A percentile compares a stretch with the other conserved stretches of the same genome.
These are phyloP conservation scores for Myathropa florea DNA, from an alignment of 2,888 invertebrate genomes.

Conservation along the genomic window DNA sequence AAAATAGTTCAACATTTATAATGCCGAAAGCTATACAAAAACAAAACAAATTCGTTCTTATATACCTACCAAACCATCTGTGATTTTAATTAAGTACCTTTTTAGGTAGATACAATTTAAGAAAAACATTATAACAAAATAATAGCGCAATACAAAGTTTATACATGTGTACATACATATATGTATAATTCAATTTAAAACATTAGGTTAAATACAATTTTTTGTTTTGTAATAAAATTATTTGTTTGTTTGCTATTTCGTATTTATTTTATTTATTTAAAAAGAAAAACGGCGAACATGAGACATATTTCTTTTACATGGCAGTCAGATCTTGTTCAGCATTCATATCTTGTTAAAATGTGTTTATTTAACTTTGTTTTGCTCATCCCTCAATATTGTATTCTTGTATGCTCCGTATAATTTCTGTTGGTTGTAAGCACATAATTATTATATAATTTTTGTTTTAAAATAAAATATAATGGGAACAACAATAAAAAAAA, in stretches of 20 bases:
- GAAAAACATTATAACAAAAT: conserved; percentile 52
- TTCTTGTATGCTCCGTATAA: background rate
- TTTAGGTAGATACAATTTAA: conserved; percentile 71
- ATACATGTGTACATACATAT: conserved; percentile 24
- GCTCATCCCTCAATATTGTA: background rate
- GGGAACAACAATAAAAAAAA: conserved; percentile 40
- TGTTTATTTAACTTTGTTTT: background rate
- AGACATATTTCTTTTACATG: background rate
- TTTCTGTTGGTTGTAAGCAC: background rate
- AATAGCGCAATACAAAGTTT: conserved; percentile 66
- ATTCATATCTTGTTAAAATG: background rate
- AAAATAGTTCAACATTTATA: conserved; percentile 32
- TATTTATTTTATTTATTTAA: conserved; percentile 19
- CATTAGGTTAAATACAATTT: conserved; percentile 22
- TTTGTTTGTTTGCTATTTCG: background rate
- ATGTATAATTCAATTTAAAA: conserved; percentile 51
- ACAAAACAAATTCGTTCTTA: conserved; percentile 61
- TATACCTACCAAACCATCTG: conserved; percentile 72
- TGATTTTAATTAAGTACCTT: conserved; percentile 74
- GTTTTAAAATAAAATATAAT: conserved; percentile 23
- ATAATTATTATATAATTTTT: background rate
- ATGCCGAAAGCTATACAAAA: conserved; percentile 36
- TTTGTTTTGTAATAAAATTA: conserved; percentile 2
- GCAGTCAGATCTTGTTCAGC: background rate
- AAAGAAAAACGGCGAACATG: background rate